A percentile compares a stretch with the other conserved stretches of the same genome.
Evolutionary conservation across 2,113 vertebrate genomes (phyloP).

Genomic region (Lasiurus cinereus): DNA sequence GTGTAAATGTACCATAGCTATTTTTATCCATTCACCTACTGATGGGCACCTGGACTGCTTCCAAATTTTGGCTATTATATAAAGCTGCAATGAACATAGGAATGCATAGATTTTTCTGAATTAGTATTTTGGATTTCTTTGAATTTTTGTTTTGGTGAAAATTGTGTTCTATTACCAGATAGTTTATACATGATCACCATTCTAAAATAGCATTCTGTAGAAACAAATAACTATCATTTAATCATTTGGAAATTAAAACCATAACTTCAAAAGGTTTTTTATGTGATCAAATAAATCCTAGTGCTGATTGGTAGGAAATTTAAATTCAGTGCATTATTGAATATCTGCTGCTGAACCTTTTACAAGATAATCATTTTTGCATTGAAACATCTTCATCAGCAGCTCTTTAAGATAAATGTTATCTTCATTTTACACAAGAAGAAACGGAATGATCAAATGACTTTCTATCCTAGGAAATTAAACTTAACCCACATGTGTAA

Average conservation of each 20-base stretch:
- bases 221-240: not conserved
- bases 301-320: not conserved
- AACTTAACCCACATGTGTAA: not conserved
- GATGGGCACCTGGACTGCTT: not conserved
- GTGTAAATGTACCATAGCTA: not conserved
- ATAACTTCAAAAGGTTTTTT: slow-evolving; percentile 32
- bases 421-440: slow-evolving; percentile 40
- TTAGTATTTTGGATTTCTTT: not conserved
- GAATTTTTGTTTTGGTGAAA: slow-evolving; percentile 12
- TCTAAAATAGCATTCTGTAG: not conserved
- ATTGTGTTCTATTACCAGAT: not conserved
- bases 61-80: not conserved
- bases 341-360: not conserved
- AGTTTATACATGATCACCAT: not conserved
- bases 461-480: slow-evolving; percentile 15
- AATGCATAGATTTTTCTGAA: not conserved
- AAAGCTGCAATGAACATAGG: not conserved
- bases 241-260: slow-evolving; percentile 44
- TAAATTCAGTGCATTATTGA: not conserved
- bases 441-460: slow-evolving; percentile 39
- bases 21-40: not conserved
- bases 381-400: slow-evolving; percentile 3
- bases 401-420: slow-evolving; percentile 25
- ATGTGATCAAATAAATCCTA: not conserved
- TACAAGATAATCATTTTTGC: slow-evolving; percentile 1